These are phyloP conservation scores for Emydocephalus ijimae DNA, from an alignment of 2,113 vertebrate genomes.

Conservation along the genomic window DNA sequence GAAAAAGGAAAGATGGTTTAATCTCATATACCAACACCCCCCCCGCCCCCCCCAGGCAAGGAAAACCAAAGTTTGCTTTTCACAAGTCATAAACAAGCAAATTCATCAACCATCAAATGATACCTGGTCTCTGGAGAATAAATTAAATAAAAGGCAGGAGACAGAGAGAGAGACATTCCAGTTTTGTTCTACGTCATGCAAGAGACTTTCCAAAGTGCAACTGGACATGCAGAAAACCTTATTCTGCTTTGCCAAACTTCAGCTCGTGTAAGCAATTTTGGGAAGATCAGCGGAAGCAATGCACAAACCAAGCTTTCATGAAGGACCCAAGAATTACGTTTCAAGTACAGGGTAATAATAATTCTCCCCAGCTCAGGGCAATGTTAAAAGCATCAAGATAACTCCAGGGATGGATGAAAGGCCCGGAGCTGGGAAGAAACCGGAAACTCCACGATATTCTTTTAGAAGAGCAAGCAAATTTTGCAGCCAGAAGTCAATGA, in stretches of 20 bases:
- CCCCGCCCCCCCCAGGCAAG: not conserved
- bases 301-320: conserved; percentile 71
- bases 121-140: conserved; percentile 69
- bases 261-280: conserved; percentile 59
- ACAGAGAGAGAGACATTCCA: conserved; percentile 62
- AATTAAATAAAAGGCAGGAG: conserved; percentile 35
- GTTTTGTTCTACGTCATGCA: conserved; percentile 72
- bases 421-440: not conserved
- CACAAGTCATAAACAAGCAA: conserved; percentile 42
- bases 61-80: conserved; percentile 24
- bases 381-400: conserved; percentile 24
- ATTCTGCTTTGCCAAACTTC: conserved; percentile 44
- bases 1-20: not conserved
- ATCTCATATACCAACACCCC: not conserved
- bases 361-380: conserved; percentile 59
- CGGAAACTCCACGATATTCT: conserved; percentile 26
- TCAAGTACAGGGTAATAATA: conserved; percentile 39
- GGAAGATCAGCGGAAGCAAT: conserved; percentile 39
- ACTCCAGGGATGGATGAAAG: not conserved
- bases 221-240: conserved; percentile 68
- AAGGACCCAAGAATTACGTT: conserved; percentile 38
- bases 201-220: conserved; percentile 67
- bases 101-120: conserved; percentile 50
- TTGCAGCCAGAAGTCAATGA: conserved; percentile 67
- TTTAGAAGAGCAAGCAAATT: conserved; percentile 70